Conservation (phyloP, 2,797 vertebrate species). For the Aplochiton taeniatus region DNA sequence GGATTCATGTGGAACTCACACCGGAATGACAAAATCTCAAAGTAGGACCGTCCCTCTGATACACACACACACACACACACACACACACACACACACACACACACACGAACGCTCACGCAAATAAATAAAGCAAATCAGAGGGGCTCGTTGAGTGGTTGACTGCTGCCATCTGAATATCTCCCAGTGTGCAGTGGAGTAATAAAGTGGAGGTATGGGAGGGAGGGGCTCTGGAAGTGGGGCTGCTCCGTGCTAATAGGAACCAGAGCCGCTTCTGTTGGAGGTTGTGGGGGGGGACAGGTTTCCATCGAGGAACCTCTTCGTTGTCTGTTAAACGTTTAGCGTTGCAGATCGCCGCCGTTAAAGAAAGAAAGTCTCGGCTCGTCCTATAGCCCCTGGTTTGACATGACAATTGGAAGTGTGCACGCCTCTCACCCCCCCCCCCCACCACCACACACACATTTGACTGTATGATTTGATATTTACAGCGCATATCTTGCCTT, state of each 20-base stretch:
- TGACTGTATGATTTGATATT: conserved; percentile 61
- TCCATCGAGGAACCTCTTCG: conserved; percentile 54
- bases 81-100: conserved; percentile 36
- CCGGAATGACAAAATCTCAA: conserved; percentile 66
- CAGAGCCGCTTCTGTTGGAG: conserved; percentile 76
- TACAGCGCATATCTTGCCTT: conserved; percentile 52
- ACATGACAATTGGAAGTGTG: conserved; percentile 56
- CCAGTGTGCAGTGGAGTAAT: conserved; percentile 76
- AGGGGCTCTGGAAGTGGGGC: conserved; percentile 65
- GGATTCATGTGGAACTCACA: conserved; percentile 67
- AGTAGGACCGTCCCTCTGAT: conserved; percentile 35
- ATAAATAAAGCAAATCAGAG: conserved; percentile 78
- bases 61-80: conserved; percentile 17
- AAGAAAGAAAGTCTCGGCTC: conserved; percentile 35
- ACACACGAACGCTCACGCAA: conserved; percentile 23
- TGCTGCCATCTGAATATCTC: conserved; percentile 76
- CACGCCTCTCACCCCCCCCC: conserved; percentile 21
- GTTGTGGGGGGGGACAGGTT: conserved; percentile 54
- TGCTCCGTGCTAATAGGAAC: conserved; percentile 75
- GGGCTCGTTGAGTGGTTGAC: conserved; percentile 65
- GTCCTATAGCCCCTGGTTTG: conserved; percentile 47
- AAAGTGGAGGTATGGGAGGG: conserved; percentile 78
- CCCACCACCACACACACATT: conserved; percentile 55
- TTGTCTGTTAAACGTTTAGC: conserved; percentile 51
- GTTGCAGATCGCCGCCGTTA: conserved; percentile 35